phyloP scores from a whole-genome alignment of 1,140 invertebrate genomes.

The Acyrthosiphon pisum region DNA sequence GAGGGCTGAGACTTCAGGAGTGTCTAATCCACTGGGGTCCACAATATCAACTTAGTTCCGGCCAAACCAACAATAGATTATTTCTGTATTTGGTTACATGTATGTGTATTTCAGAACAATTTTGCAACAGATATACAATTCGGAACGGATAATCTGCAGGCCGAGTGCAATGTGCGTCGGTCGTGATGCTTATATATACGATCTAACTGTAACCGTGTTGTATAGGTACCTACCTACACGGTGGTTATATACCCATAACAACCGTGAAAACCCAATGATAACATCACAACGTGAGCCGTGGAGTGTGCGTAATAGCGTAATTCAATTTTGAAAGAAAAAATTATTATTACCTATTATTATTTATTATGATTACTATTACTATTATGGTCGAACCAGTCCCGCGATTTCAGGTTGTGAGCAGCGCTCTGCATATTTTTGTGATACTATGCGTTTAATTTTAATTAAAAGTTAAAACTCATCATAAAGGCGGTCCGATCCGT shows the following conservation, averaged over 20 bases:
- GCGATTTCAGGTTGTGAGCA: not conserved
- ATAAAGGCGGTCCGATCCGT: not conserved
- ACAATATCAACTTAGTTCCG: no score
- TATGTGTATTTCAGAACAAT: no score
- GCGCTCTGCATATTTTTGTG: slow-evolving; percentile 19
- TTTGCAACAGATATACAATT: not conserved
- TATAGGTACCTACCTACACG: not conserved
- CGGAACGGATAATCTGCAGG: not conserved
- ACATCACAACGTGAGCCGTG: not conserved
- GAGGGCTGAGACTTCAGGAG: no score
- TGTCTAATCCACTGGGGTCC: no score
- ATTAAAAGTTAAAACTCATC: slow-evolving; percentile 35
- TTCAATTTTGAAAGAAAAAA: not conserved
- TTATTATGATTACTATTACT: slow-evolving; percentile 20
- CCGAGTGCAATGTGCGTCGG: not conserved
- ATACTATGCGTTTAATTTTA: slow-evolving; percentile 12
- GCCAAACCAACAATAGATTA: no score
- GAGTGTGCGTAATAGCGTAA: not conserved
- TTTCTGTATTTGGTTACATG: no score
- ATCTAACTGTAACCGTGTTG: slow-evolving; percentile 7
- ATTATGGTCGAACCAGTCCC: not conserved
- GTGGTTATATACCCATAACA: not conserved
- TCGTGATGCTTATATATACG: not conserved
- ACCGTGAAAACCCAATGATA: not conserved
- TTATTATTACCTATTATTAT: slow-evolving; percentile 4